phyloP scores from a whole-genome alignment of 2,113 vertebrate species.

The Misgurnus mizolepis region DNA sequence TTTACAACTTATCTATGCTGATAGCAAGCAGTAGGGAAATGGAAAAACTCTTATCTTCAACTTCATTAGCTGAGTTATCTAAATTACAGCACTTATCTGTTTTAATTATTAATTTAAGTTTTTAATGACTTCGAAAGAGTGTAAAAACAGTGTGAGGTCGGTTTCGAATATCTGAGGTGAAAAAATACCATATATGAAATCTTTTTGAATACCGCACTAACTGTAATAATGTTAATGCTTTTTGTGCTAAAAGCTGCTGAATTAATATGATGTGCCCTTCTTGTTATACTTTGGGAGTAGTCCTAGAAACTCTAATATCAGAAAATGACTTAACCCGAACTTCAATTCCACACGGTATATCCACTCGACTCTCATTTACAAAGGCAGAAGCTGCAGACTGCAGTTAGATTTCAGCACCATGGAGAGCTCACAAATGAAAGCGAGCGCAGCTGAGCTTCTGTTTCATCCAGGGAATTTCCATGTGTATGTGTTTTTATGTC shows the following conservation, averaged over 20 bases:
- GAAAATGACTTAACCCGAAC: not conserved
- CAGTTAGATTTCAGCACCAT: constrained; percentile 45
- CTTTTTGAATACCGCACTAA: not conserved
- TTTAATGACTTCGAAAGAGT: constrained; percentile 23
- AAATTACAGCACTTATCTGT: constrained; percentile 44
- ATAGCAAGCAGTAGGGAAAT: constrained; percentile 34
- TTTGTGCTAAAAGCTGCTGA: not conserved
- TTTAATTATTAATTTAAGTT: constrained; percentile 41
- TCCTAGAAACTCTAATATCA: not conserved
- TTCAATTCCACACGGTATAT: constrained; percentile 19
- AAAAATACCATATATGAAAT: too few species aligned
- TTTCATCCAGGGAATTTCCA: constrained; percentile 1
- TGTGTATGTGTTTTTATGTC: not conserved
- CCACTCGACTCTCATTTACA: not conserved
- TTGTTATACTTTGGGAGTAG: not conserved
- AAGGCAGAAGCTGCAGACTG: constrained; percentile 1
- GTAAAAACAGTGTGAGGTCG: not conserved
- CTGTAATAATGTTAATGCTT: not conserved
- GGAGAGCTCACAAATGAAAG: constrained; percentile 30
- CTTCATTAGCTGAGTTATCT: constrained; percentile 43
- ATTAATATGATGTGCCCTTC: constrained; percentile 4
- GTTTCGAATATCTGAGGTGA: not conserved
- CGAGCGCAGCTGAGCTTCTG: not conserved
- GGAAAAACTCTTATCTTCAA: constrained; percentile 41
- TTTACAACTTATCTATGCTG: constrained; percentile 39